These are phyloP conservation scores for Meriones psammophilus DNA, from an alignment of 2,797 vertebrate species.

Conservation along the genomic window DNA sequence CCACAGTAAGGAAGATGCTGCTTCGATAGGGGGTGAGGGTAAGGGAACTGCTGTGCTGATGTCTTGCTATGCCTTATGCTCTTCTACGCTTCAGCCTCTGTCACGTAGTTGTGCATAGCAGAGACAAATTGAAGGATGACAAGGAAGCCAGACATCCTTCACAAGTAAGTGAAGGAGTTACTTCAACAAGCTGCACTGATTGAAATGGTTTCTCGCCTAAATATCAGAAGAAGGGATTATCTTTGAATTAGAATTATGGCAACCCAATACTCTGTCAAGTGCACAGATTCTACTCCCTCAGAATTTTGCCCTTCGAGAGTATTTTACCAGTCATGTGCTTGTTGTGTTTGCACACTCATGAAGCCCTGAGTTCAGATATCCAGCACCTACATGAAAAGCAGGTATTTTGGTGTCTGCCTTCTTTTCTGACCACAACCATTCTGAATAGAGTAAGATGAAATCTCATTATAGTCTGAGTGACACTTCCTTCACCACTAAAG, in stretches of 20 bases:
- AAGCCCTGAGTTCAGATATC: not conserved
- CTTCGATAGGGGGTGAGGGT: not conserved
- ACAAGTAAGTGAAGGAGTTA: not conserved
- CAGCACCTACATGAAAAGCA: not conserved
- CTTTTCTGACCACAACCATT: not conserved
- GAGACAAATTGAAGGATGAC: not conserved
- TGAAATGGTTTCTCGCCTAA: not conserved
- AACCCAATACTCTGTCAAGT: not conserved
- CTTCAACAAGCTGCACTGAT: not conserved
- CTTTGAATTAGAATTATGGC: not conserved
- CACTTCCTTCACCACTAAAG: not conserved
- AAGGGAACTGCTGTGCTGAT: not conserved
- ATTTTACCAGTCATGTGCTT: not conserved
- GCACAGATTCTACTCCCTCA: not conserved
- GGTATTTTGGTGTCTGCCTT: not conserved
- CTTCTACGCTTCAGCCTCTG: not conserved
- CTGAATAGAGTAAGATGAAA: not conserved
- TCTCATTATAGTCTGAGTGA: not conserved
- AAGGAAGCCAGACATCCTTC: not conserved
- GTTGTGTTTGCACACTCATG: too few relatives aligned
- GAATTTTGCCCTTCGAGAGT: slow-evolving; percentile 8
- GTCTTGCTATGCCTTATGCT: not conserved
- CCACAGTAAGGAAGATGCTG: not conserved
- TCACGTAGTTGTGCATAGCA: too few relatives aligned
- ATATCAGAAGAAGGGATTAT: not conserved